Percentiles rank a stretch among this genome's conserved stretches.
Evolutionary conservation across 2,888 invertebrate species (phyloP).

Genomic region (Julus scanicus): DNA sequence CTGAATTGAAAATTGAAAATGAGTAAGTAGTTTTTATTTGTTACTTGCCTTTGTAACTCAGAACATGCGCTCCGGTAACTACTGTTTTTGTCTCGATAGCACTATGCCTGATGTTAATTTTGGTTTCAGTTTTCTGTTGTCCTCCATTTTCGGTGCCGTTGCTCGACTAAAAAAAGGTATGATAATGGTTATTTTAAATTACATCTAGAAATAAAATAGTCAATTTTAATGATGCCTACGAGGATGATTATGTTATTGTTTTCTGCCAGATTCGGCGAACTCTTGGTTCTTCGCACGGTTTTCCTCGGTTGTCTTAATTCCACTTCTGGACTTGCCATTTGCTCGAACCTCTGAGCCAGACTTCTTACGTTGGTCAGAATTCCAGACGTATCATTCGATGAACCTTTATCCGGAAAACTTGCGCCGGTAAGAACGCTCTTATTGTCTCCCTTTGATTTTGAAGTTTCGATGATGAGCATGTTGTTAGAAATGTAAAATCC

Average conservation of each 20-base stretch:
- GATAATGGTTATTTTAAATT: not conserved
- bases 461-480: not conserved
- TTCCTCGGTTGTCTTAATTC: not conserved
- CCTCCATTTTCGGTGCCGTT: not conserved
- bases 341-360: conserved; percentile 49
- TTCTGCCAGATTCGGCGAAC: conserved; percentile 7
- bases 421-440: not conserved
- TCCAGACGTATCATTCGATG: not conserved
- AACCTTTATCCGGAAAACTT: not conserved
- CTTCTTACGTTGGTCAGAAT: conserved; percentile 28
- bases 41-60: not conserved
- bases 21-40: not conserved
- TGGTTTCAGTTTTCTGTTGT: not conserved
- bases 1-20: too few species aligned
- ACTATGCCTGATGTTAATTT: not conserved
- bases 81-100: not conserved
- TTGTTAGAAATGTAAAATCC: conserved; percentile 44
- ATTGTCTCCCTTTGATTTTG: not conserved
- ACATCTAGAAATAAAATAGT: not conserved
- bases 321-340: not conserved
- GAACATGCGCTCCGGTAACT: not conserved
- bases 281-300: conserved; percentile 12
- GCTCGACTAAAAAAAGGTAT: not conserved
- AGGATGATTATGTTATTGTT: conserved; percentile 1
- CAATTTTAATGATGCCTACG: not conserved